phyloP scores from a whole-genome alignment of 2,113 vertebrate species.

The Hucho hucho region DNA sequence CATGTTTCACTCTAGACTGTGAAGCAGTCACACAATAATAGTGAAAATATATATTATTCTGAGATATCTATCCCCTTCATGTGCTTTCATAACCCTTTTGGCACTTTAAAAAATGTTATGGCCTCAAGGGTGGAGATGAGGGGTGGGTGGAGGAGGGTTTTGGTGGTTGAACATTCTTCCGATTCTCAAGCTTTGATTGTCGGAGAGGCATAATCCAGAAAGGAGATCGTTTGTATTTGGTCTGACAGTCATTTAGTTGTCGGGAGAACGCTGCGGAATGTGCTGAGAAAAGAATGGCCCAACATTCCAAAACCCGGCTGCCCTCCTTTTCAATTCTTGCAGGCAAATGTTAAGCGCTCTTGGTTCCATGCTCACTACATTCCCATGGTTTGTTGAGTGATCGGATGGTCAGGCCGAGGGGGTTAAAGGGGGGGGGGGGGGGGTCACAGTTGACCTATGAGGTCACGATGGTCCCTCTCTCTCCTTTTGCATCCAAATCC shows the following conservation, averaged over 20 bases:
- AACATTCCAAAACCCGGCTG: conserved; percentile 58
- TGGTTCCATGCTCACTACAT: conserved; percentile 47
- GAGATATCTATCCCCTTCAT: conserved; percentile 19
- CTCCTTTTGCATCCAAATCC: conserved; percentile 26
- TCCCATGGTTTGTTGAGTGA: conserved; percentile 50
- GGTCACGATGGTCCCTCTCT: conserved; percentile 55
- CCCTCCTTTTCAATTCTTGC: conserved; percentile 61
- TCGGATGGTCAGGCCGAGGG: conserved; percentile 42
- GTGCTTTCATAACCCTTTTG: conserved; percentile 30
- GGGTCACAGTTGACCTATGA: conserved; percentile 60
- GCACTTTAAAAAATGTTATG: conserved; percentile 25
- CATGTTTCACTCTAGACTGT: conserved; percentile 5
- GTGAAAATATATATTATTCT: conserved; percentile 16
- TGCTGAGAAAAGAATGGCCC: conserved; percentile 68
- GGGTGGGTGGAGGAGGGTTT: conserved; percentile 16
- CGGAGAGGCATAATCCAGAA: conserved; percentile 40
- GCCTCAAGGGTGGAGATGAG: not conserved
- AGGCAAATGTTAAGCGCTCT: conserved; percentile 47
- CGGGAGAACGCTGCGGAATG: conserved; percentile 61
- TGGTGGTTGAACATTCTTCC: conserved; percentile 16
- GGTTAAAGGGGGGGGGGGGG: conserved; percentile 28
- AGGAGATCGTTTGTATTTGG: conserved; percentile 48
- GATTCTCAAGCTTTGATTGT: conserved; percentile 20
- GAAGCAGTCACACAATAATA: not conserved
- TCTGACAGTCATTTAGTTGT: conserved; percentile 56